Conservation (phyloP, 2,113 vertebrate genomes). For the Cacatua alba region DNA sequence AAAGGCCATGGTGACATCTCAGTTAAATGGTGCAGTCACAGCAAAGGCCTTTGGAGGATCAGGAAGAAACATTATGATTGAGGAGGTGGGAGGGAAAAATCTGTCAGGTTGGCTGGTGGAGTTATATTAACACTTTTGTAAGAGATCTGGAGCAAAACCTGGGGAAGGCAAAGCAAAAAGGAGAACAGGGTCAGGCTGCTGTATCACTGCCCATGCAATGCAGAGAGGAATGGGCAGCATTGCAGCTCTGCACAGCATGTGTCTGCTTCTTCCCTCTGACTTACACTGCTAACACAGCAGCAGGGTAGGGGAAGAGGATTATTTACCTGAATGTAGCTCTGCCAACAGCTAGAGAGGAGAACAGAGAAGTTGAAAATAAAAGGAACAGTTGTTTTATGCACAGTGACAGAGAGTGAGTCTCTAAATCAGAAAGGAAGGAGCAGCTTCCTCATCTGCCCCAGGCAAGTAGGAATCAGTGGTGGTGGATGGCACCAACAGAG, state of each 20-base stretch:
- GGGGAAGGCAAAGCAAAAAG: neutral
- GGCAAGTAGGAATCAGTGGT: neutral
- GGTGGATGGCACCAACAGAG: neutral
- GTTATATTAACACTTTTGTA: neutral
- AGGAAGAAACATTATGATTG: neutral
- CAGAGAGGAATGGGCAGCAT: neutral
- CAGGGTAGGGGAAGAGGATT: neutral
- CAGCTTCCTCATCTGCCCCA: neutral
- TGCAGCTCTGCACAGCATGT: neutral
- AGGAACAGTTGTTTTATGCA: neutral
- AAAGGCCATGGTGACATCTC: neutral
- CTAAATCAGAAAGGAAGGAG: neutral
- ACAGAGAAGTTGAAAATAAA: neutral
- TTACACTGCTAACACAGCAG: neutral
- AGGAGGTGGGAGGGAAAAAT: neutral
- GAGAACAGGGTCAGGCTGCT: neutral
- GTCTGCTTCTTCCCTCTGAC: neutral
- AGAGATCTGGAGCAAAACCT: neutral
- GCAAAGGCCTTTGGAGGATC: neutral
- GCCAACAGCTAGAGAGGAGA: neutral
- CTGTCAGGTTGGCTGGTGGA: neutral
- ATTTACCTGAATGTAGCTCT: neutral
- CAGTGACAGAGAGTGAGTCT: neutral
- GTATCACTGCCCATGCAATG: neutral
- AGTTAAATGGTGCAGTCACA: neutral